Evolutionary conservation across 37 sponge, comb jelly and placozoan species (phyloP).

Genomic region (Lycopodina hypogea): DNA sequence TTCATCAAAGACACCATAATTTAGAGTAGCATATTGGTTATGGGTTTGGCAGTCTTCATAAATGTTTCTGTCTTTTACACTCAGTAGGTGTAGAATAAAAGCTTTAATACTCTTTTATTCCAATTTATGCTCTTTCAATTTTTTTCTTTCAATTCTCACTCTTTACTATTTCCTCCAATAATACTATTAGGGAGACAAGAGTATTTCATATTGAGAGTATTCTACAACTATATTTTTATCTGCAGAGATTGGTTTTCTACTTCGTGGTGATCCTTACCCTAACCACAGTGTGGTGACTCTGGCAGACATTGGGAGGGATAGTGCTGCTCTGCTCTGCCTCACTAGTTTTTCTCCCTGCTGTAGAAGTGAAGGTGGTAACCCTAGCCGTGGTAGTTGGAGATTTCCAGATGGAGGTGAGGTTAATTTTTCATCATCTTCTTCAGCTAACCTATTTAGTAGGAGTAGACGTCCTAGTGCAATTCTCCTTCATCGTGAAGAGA

Average conservation of each 20-base stretch:
- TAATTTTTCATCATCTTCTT: not conserved
- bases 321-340: slow-evolving; percentile 9
- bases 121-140: no score
- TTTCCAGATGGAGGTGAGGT: not conserved
- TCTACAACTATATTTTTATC: not conserved
- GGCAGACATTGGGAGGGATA: slow-evolving; percentile 7
- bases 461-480: not conserved
- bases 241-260: not conserved
- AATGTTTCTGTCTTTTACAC: no score
- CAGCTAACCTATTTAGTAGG: not conserved
- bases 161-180: no score
- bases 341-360: slow-evolving; percentile 1
- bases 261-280: not conserved
- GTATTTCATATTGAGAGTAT: no score
- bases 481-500: not conserved
- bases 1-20: no score
- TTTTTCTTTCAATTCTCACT: no score
- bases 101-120: no score
- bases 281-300: slow-evolving; percentile 23
- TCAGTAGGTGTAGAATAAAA: no score
- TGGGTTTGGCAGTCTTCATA: no score
- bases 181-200: no score
- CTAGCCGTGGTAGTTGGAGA: not conserved
- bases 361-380: not conserved
- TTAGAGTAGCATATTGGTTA: no score